Percentiles rank a stretch among this genome's conserved stretches.
Conservation (phyloP, 2,113 vertebrate genomes). For the Platycercus adscitus region DNA sequence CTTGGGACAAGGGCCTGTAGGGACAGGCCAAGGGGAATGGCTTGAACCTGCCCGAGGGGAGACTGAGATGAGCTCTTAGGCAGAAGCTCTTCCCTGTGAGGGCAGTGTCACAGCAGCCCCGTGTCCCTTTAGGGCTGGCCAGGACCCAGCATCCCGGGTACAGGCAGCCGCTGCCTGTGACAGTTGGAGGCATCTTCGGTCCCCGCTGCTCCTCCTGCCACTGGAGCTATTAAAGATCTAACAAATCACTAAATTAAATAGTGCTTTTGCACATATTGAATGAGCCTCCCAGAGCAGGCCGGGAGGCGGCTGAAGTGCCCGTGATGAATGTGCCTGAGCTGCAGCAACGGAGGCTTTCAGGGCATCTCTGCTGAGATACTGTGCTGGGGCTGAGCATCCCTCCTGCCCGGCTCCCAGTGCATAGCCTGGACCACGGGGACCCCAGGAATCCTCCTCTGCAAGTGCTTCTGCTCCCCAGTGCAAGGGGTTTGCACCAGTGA, state of each 20-base stretch:
- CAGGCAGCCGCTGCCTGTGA: neutral
- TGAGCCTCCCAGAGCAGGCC: neutral
- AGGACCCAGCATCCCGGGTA: neutral
- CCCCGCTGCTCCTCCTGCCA: neutral
- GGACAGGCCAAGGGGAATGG: neutral
- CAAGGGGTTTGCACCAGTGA: no score
- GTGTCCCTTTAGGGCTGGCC: neutral
- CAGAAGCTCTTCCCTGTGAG: neutral
- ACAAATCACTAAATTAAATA: neutral
- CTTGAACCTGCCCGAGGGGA: neutral
- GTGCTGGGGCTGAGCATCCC: neutral
- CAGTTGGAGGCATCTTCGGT: accelerated
- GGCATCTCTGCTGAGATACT: neutral
- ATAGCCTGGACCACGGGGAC: neutral
- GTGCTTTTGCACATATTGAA: neutral
- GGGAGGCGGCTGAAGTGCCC: accelerated
- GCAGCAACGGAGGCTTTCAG: neutral
- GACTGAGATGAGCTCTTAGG: neutral
- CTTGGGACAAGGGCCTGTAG: neutral
- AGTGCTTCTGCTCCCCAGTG: accelerated
- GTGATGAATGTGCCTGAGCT: neutral
- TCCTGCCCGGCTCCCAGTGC: accelerated
- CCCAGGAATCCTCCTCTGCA: neutral
- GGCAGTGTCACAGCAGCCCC: accelerated
- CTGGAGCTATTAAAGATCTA: neutral